Conservation (phyloP, 2,113 vertebrate species). For the Prionailurus viverrinus region DNA sequence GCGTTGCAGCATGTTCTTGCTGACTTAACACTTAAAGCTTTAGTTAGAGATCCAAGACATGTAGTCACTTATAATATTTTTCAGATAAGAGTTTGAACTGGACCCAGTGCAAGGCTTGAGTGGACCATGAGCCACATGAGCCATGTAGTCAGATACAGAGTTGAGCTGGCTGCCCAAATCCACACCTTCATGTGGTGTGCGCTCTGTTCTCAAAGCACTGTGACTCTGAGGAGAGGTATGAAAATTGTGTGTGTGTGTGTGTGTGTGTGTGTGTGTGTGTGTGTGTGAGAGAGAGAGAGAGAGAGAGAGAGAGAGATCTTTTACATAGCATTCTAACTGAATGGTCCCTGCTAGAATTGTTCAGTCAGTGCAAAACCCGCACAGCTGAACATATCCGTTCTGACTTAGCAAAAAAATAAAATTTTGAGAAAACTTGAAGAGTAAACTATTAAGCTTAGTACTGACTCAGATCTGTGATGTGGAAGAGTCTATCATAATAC, state of each 20-base stretch:
- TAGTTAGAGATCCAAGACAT: neutral
- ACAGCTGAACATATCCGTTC: neutral
- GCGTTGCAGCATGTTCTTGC: neutral
- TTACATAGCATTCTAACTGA: neutral
- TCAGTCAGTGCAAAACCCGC: neutral
- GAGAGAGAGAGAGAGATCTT: neutral
- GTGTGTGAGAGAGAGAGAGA: neutral
- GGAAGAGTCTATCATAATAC: neutral
- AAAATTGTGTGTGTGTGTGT: neutral
- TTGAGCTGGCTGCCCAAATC: neutral
- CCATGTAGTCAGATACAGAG: no score
- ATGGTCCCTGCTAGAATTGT: neutral
- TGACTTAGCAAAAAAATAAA: neutral
- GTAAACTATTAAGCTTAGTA: neutral
- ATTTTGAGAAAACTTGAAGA: neutral
- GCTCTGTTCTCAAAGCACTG: neutral
- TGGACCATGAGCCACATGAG: neutral
- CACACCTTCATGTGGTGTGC: neutral
- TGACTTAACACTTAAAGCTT: neutral
- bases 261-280: neutral
- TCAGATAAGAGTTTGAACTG: constrained; percentile 42
- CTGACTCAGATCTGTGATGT: neutral
- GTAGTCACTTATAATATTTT: constrained; percentile 19
- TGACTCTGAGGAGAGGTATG: neutral
- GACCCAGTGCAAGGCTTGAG: neutral